phyloP scores from a whole-genome alignment of 2,797 vertebrate species.

The Borostomias antarcticus region DNA sequence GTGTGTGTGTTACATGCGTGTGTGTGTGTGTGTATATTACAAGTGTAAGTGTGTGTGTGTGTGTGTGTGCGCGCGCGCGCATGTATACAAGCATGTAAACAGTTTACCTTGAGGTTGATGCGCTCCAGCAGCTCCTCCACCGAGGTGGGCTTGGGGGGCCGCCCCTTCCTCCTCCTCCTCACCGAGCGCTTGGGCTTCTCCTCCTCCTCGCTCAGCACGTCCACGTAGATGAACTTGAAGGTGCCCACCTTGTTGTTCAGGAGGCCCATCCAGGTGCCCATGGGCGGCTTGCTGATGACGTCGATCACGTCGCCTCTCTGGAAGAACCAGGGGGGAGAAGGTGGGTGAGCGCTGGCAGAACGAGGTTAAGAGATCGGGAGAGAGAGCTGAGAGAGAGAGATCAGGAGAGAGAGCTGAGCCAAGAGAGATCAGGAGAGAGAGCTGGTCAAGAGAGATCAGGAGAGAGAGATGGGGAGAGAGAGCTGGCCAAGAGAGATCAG shows the following conservation, averaged over 20 bases:
- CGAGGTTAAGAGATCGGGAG: background rate
- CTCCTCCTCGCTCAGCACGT: slow-evolving; percentile 91
- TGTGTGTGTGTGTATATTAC: no score
- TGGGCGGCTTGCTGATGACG: slow-evolving; percentile 98
- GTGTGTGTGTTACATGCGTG: no score
- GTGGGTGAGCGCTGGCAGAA: no score
- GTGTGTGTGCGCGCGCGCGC: background rate
- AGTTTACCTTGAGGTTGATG: slow-evolving; percentile 91
- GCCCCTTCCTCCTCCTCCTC: slow-evolving; percentile 88
- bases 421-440: no score
- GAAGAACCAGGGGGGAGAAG: no score
- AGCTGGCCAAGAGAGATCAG: no score
- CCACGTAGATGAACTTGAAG: slow-evolving; percentile 99
- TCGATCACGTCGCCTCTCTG: slow-evolving; percentile 97
- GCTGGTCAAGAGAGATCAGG: no score
- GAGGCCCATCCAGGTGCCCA: slow-evolving; percentile 99
- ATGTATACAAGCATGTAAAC: no score
- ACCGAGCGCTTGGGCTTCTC: slow-evolving; percentile 93
- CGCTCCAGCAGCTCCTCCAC: slow-evolving; percentile 96
- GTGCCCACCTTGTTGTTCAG: slow-evolving; percentile 98
- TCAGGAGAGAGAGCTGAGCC: no score
- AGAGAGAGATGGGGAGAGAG: no score
- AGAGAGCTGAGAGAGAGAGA: background rate
- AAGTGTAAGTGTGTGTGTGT: slow-evolving; percentile 15
- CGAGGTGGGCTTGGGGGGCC: slow-evolving; percentile 91